phyloP scores from a whole-genome alignment of 2,113 vertebrate genomes.

The Turnix velox region DNA sequence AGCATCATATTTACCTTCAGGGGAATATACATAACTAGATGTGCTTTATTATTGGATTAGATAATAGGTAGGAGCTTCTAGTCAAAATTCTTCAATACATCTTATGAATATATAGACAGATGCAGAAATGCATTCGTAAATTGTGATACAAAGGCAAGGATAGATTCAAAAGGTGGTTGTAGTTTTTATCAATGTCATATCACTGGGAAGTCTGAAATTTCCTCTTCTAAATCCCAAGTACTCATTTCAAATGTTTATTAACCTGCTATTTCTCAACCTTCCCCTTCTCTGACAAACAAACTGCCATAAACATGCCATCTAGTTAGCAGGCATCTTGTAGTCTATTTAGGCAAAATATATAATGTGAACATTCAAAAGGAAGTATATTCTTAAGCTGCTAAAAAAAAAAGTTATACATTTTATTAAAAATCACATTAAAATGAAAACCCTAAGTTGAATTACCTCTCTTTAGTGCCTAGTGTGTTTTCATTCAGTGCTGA shows the following conservation, averaged over 20 bases:
- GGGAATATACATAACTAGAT: neutral
- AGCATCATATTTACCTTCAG: neutral
- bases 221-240: neutral
- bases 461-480: neutral
- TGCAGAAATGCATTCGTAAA: neutral
- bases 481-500: too few relatives aligned
- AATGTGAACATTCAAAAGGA: neutral
- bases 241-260: neutral
- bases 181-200: neutral
- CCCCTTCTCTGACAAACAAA: neutral
- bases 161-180: neutral
- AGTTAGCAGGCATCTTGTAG: neutral
- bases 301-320: neutral
- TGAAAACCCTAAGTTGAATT: neutral
- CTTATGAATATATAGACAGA: neutral
- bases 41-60: neutral
- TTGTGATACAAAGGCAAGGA: neutral
- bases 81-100: neutral
- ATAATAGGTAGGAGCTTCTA: neutral
- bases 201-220: neutral
- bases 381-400: neutral
- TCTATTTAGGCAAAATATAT: neutral
- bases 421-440: neutral
- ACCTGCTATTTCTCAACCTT: neutral
- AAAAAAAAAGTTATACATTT: neutral